Evolutionary conservation across 2,888 invertebrate genomes (phyloP), one percentile per base, ranked within the genome.

Genomic region (Spodoptera picta): DNA sequence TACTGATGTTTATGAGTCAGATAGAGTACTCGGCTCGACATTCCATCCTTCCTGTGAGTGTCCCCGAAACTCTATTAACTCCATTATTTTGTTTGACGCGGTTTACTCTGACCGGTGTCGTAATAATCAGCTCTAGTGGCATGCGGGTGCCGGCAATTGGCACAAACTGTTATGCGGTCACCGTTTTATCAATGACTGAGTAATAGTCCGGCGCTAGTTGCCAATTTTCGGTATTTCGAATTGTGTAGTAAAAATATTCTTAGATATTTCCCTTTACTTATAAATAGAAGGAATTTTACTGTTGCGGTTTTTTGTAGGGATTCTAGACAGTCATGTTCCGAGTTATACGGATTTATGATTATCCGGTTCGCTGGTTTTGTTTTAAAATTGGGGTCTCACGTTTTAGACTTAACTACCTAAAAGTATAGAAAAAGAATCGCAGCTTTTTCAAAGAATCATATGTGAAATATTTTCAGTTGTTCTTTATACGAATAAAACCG

Each of bases 91-190:
- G 65, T 69, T 67, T 60, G 42, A 64, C 56, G 53, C 65, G 63
- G 49, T 68, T 73, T 62, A 72, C 63, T 73, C 66, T 63, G 61
- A 59, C 69, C 65, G 36, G 73, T 80, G 75, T 80, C 73, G 73
- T 82, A 82, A 72, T 73, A 80, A 78, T 80, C 76, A 78, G 69
- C 79, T 77, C 69, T 65, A 75, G 75, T 75, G 75, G 73, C 69
- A 75, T 69, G 80, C 73, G 80, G 67, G 75, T 77, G 68, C 65
- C 58, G 72, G 77, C 81, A 85, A 87, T 87, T 88, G 86, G 79
- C 82, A 76, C 77, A 81, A 85, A 85, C 69, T 75, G 76, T 81
- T 83, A 83, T 79, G 84, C 70, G 82, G 83, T 83, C 81, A 83
- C 81, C 64, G 73, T 85, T 85, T 83, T 83, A 87, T 84, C 81